phyloP scores from a whole-genome alignment of 2,113 vertebrate genomes.

The Anguilla rostrata region DNA sequence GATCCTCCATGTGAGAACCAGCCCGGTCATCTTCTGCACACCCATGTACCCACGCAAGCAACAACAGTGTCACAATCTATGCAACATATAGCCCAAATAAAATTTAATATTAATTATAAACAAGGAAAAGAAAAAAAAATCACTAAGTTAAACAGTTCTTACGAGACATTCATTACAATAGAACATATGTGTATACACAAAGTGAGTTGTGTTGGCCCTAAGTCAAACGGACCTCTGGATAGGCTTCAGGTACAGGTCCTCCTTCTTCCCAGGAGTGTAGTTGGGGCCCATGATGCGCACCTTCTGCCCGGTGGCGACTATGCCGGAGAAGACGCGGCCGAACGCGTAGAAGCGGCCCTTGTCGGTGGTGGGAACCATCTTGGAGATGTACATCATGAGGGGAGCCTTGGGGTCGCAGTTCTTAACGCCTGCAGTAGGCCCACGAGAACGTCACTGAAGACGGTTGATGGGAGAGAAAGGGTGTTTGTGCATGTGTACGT shows the following conservation, averaged over 20 bases:
- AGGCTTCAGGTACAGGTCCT: constrained; percentile 64
- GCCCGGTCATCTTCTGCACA: neutral
- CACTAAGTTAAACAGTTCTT: neutral
- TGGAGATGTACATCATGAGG: constrained; percentile 67
- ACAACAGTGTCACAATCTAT: neutral
- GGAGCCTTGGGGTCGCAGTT: constrained; percentile 64
- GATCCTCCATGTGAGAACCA: neutral
- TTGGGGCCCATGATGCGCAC: constrained; percentile 64
- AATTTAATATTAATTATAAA: no score
- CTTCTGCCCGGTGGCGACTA: constrained; percentile 61
- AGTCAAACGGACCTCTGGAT: constrained; percentile 58
- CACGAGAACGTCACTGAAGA: neutral
- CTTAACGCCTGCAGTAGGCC: constrained; percentile 54
- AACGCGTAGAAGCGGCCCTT: constrained; percentile 67
- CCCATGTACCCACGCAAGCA: neutral
- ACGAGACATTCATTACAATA: neutral
- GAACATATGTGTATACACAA: neutral
- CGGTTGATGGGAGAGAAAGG: neutral
- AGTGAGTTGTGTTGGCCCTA: neutral
- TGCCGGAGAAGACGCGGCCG: constrained; percentile 60
- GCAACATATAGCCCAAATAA: neutral
- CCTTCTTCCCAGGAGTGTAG: constrained; percentile 66
- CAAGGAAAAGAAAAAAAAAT: neutral
- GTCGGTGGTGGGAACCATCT: constrained; percentile 61
- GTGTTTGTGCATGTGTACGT: neutral